Percentiles rank a stretch among this genome's conserved stretches.
These are phyloP conservation scores for Mus spretus DNA, from an alignment of 2,797 vertebrate genomes.

Conservation along the genomic window DNA sequence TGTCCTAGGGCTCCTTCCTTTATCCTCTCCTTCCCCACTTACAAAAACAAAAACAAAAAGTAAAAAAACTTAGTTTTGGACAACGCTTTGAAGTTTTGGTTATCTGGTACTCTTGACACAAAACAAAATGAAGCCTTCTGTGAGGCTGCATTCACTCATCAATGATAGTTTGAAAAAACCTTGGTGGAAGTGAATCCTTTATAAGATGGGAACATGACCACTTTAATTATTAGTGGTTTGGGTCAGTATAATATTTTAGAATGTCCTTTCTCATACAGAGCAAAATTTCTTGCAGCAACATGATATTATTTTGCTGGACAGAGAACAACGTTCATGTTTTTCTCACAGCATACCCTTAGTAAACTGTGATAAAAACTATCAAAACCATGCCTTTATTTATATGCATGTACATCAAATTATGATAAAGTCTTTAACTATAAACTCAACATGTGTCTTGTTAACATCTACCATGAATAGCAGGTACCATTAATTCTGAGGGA, in stretches of 20 bases:
- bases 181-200: background rate
- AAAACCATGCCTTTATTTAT: background rate
- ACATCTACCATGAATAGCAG: background rate
- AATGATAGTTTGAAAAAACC: background rate
- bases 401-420: background rate
- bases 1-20: background rate
- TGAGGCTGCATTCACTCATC: background rate
- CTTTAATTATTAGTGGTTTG: background rate
- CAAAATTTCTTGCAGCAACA: background rate
- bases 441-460: background rate
- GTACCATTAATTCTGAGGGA: background rate
- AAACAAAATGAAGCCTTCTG: background rate
- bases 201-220: background rate
- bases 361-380: background rate
- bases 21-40: background rate
- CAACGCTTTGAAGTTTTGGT: background rate
- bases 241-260: background rate
- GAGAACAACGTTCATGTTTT: background rate
- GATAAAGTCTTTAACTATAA: background rate
- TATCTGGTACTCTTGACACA: background rate
- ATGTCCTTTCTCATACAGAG: slow-evolving; percentile 9
- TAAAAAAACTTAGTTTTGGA: background rate
- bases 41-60: background rate
- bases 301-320: background rate
- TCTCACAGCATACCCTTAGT: background rate